phyloP scores from a whole-genome alignment of 2,888 invertebrate species.

The Catotricha subobsoleta region DNA sequence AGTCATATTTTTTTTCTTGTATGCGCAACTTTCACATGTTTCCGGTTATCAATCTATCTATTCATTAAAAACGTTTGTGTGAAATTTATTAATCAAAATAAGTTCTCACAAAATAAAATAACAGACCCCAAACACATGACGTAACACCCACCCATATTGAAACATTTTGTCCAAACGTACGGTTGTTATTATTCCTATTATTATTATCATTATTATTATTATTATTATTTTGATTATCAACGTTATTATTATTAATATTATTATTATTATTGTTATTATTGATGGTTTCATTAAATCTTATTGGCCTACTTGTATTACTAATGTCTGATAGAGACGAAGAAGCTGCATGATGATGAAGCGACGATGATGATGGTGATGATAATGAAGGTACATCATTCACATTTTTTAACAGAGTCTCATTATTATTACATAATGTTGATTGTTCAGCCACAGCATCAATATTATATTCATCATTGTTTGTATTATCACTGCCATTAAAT shows the following conservation, averaged over 20 bases:
- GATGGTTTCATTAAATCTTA: background rate
- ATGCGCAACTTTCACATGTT: too few species aligned
- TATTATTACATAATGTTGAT: background rate
- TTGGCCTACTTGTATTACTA: slow-evolving; percentile 1
- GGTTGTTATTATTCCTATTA: slow-evolving; percentile 14
- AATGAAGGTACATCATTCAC: background rate
- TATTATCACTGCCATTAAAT: background rate
- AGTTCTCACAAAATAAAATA: slow-evolving; percentile 53
- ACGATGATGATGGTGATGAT: background rate
- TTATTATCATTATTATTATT: slow-evolving; percentile 5
- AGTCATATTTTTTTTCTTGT: too few species aligned
- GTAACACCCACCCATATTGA: slow-evolving; percentile 77
- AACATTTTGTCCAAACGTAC: slow-evolving; percentile 40
- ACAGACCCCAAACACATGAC: slow-evolving; percentile 73
- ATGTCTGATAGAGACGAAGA: background rate
- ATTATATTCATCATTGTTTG: background rate
- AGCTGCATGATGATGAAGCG: background rate
- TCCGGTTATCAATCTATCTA: too few species aligned
- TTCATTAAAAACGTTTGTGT: too few species aligned
- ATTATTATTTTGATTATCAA: slow-evolving; percentile 2
- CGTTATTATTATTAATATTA: background rate
- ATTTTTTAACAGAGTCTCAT: too few species aligned
- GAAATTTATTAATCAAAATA: too few species aligned
- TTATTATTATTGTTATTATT: slow-evolving; percentile 2
- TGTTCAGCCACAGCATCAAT: background rate